Base-by-base conservation (phyloP, 2,888 invertebrate genomes). In the Scaptodrosophila latifasciaeformis region DNA sequence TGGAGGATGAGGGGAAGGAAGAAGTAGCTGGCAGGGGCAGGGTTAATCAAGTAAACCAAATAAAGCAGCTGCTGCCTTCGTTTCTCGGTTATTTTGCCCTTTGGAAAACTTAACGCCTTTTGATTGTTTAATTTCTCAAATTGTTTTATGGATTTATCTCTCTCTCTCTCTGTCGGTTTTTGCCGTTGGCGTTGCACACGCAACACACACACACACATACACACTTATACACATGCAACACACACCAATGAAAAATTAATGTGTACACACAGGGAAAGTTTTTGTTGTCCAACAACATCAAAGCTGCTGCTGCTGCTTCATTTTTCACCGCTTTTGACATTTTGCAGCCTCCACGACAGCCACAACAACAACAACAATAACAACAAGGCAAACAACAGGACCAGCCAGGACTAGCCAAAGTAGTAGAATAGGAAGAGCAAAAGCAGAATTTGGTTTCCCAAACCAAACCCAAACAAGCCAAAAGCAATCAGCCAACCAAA, bases 81-180 rank as follows among this genome's bases (percentile, higher is more conserved):
- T n/a, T n/a, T n/a, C n/a, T n/a, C n/a, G n/a, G 31, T n/a, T 3
- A 10, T 2, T 17, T 7, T 5, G 37, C 37, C 37, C 13, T 67
- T 70, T 67, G 74, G 59, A 70, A 67, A 68, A 80, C 81, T 76
- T 76, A 76, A 76, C 75, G 81, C 78, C 81, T 77, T 77, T 77
- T 76, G 81, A 76, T 76, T 76, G 75, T 76, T 76, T 76, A 76
- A 76, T 76, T 80, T 76, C 75, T 80, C 75, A 76, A 76, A 76
- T 76, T 76, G 75, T 76, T 80, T 80, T 76, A 76, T 77, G 75
- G 81, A 80, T 80, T 76, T 76, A 76, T 76, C 78, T 59, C 65
- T 37, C 50, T 19, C 49, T 51, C 19, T 53, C n/a, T 19, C 29
- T 49, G 54, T 12, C 13, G 34, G 18, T 49, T 7, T 30, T 29